Percentiles rank a stretch among this genome's conserved stretches.
phyloP scores from a whole-genome alignment of 2,797 vertebrate species.

The Rallus crepitans region DNA sequence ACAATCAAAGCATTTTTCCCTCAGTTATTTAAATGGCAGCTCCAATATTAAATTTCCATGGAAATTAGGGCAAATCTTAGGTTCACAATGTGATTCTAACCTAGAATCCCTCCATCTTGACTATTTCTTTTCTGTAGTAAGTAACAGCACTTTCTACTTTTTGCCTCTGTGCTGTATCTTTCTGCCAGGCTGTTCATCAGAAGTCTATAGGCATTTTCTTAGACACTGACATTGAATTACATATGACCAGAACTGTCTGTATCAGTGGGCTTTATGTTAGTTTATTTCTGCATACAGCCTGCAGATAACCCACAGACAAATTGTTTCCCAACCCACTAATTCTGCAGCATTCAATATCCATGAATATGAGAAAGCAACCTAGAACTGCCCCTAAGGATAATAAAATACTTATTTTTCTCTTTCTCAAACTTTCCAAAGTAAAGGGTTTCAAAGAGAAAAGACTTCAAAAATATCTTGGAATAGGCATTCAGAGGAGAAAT shows the following conservation, averaged over 20 bases:
- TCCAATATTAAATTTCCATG: neutral
- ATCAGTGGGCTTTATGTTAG: neutral
- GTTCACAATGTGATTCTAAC: neutral
- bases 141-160: neutral
- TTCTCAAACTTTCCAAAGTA: neutral
- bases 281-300: neutral
- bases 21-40: neutral
- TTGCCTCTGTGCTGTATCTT: neutral
- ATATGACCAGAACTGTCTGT: neutral
- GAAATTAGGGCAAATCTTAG: neutral
- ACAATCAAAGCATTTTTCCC: constrained; percentile 25
- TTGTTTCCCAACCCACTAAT: neutral
- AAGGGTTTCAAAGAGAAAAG: neutral
- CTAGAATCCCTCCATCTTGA: neutral
- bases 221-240: neutral
- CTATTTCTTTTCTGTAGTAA: neutral
- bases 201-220: neutral
- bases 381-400: neutral
- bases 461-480: neutral
- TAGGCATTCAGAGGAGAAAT: neutral
- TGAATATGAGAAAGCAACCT: neutral
- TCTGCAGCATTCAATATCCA: neutral
- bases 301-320: neutral
- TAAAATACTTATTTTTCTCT: neutral
- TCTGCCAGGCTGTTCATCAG: neutral